Percentiles rank a stretch among this genome's conserved stretches.
phyloP scores from a whole-genome alignment of 2,888 invertebrate genomes.

The Fragum fragum region DNA sequence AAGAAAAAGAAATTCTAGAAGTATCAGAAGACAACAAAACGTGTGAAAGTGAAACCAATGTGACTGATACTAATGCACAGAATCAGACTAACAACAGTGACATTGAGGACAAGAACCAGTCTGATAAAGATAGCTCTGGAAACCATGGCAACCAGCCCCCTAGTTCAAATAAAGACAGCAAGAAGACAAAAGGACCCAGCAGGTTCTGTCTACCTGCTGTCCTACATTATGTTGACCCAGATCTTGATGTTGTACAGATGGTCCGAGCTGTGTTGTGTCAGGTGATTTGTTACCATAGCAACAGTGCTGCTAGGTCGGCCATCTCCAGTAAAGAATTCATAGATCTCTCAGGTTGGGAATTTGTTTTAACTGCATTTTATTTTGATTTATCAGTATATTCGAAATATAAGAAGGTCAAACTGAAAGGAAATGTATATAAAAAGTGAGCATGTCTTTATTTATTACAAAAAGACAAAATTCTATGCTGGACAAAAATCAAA shows the following conservation, averaged over 20 bases:
- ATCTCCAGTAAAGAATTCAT: slow-evolving; percentile 54
- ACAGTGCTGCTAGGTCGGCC: slow-evolving; percentile 68
- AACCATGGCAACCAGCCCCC: slow-evolving; percentile 23
- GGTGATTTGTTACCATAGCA: slow-evolving; percentile 65
- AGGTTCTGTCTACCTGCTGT: slow-evolving; percentile 56
- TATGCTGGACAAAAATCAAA: no score
- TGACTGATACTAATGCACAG: background rate
- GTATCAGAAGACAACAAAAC: background rate
- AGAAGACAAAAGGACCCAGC: background rate
- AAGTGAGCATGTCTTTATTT: no score
- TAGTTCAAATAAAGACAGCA: background rate
- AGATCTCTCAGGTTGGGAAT: slow-evolving; percentile 57
- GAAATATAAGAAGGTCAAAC: no score
- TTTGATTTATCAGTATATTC: no score
- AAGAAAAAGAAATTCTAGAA: slow-evolving; percentile 15
- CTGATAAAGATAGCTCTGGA: background rate
- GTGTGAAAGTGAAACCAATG: background rate
- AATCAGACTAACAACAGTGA: background rate
- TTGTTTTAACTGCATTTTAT: no score
- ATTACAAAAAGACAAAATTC: no score
- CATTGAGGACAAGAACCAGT: background rate
- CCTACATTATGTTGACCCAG: slow-evolving; percentile 51
- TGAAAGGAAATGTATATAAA: no score
- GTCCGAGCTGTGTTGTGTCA: slow-evolving; percentile 69
- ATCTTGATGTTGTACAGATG: slow-evolving; percentile 52